A percentile compares a stretch with the other conserved stretches of the same genome.
These are phyloP conservation scores for Karalla daura DNA, from an alignment of 2,797 vertebrate species.

Conservation along the genomic window DNA sequence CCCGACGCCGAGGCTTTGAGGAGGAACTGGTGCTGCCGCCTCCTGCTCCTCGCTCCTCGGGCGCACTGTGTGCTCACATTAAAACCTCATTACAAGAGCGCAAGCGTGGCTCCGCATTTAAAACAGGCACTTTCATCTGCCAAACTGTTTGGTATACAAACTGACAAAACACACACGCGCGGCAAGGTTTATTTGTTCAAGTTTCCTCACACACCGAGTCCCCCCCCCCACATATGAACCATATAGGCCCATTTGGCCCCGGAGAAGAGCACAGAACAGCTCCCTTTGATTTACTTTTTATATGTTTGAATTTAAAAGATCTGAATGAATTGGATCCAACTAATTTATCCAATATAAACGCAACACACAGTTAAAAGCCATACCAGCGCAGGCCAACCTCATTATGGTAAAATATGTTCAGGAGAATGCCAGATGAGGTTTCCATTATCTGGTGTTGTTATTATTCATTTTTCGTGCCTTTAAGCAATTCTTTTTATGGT, in stretches of 20 bases:
- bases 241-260: constrained; percentile 5
- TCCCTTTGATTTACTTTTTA: constrained; percentile 30
- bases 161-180: background rate
- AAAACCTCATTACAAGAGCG: constrained; percentile 67
- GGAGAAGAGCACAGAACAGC: constrained; percentile 34
- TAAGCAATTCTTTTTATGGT: too few species aligned
- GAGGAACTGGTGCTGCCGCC: constrained; percentile 24
- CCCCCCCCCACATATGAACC: constrained; percentile 10
- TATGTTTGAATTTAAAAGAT: background rate
- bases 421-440: too few species aligned
- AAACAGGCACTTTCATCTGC: constrained; percentile 43
- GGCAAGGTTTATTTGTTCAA: constrained; percentile 15
- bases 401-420: too few species aligned
- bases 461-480: too few species aligned
- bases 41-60: constrained; percentile 25
- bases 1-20: constrained; percentile 32
- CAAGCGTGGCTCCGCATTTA: constrained; percentile 61
- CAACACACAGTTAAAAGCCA: background rate
- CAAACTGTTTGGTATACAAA: constrained; percentile 22
- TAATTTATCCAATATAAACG: constrained; percentile 5
- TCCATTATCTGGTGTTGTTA: too few species aligned
- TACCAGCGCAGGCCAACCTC: too few species aligned
- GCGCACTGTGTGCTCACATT: constrained; percentile 63
- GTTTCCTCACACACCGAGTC: constrained; percentile 21
- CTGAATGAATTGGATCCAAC: constrained; percentile 8